Base-by-base conservation (phyloP, 2,797 vertebrate species). In the Acipenser transmontanus region DNA sequence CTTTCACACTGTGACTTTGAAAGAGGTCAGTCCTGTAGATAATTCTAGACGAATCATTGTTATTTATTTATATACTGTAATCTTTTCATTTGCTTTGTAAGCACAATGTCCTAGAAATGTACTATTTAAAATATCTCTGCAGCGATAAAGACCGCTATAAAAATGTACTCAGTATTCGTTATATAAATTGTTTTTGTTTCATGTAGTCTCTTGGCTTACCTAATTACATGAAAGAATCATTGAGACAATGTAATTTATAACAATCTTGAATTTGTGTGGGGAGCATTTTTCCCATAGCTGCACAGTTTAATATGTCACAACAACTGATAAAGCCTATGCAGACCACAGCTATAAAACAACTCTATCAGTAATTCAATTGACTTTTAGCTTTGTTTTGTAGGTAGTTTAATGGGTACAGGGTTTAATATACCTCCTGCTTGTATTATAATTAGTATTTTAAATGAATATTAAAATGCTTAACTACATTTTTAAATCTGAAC, bases 1-100 rank as follows among this genome's bases (percentile, higher is more conserved):
- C 75, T 80, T 84, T 78, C 84, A 81, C 78, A 80, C 84, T 84
- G 82, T 82, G 84, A 86, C 82, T 69, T 82, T 84, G 78, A 84
- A 86, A 84, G 82, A 85, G 84, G 85, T 85, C 84, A 85, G 80
- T 72, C 81, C 79, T 82, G 85, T 85, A 82, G 84, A 83, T 83
- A 34, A 82, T 34, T 34, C 2, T 34, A 82, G 78, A 69, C 71
- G 70, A 67, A 63, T 3, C 34, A 47, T 67, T 50, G 78, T 79
- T 86, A 81, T 82, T 85, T 86, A 84, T 85, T 87, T 86, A 34
- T 34, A 34, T 34, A 34, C 34, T 34, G 34, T 34, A 84, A 83
- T 84, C 82, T 81, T 70, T 78, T 67, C 71, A 70, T 81, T 83
- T 81, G 78, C 78, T 78, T 71, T 70, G 71, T 71, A 72, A 81